These are phyloP conservation scores for Gallirallus australis DNA, from an alignment of 2,797 vertebrate species.

Conservation along the genomic window DNA sequence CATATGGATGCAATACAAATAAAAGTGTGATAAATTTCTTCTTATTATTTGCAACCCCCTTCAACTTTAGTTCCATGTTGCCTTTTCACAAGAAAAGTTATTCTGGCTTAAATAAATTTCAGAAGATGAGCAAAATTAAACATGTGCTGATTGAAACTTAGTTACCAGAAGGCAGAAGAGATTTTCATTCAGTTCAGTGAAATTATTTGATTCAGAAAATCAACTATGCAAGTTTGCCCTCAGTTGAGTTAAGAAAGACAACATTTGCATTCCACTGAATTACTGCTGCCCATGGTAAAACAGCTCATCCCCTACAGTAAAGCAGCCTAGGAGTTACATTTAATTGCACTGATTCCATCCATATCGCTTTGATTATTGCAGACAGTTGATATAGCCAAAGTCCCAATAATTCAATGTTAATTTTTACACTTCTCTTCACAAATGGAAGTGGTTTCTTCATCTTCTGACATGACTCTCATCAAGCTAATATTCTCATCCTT, in stretches of 20 bases:
- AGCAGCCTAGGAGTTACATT: background rate
- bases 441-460: background rate
- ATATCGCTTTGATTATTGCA: background rate
- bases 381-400: background rate
- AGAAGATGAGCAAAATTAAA: background rate
- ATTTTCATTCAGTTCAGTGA: background rate
- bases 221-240: background rate
- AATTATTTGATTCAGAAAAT: background rate
- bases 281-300: background rate
- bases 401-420: background rate
- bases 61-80: background rate
- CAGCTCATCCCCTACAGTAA: background rate
- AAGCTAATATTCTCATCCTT: background rate
- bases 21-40: background rate
- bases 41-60: background rate
- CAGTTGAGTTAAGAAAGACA: background rate
- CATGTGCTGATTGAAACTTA: background rate
- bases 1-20: background rate
- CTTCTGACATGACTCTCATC: background rate
- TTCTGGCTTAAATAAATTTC: background rate
- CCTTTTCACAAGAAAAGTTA: background rate
- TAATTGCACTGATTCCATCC: background rate
- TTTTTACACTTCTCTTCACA: background rate
- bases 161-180: background rate
- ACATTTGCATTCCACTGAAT: background rate